phyloP scores from a whole-genome alignment of 2,797 vertebrate genomes.

The Sebastes cheni region DNA sequence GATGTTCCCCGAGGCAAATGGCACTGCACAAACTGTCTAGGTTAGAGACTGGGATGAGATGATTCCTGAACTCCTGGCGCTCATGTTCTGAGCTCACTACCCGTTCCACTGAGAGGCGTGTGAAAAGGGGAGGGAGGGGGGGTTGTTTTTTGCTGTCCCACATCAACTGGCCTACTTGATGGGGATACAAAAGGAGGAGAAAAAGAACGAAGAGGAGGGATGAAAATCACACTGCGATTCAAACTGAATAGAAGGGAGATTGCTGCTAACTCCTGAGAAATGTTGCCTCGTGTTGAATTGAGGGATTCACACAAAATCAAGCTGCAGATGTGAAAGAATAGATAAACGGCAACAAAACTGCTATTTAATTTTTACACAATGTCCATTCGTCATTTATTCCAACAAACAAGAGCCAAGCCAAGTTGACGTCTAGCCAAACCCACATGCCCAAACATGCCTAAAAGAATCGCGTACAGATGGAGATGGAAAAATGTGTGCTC shows the following conservation, averaged over 20 bases:
- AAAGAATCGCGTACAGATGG: background rate
- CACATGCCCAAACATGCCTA: background rate
- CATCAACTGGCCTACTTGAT: constrained; percentile 76
- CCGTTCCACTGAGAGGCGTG: constrained; percentile 45
- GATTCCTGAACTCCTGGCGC: constrained; percentile 45
- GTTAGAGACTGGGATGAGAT: constrained; percentile 42
- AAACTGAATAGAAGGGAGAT: constrained; percentile 22
- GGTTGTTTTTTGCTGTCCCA: constrained; percentile 53
- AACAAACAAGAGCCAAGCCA: background rate
- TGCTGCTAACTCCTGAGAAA: constrained; percentile 3
- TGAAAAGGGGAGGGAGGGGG: background rate
- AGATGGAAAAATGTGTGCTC: background rate
- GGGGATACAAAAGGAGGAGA: constrained; percentile 34
- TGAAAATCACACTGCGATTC: constrained; percentile 25
- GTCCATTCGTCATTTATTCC: background rate
- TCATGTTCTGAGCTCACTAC: constrained; percentile 21
- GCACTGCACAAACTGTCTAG: constrained; percentile 41
- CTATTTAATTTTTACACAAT: background rate
- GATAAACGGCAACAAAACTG: background rate
- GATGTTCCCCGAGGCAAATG: constrained; percentile 17
- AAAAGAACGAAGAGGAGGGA: constrained; percentile 6
- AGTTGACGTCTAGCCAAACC: background rate
- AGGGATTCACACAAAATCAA: constrained; percentile 8
- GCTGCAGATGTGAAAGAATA: background rate
- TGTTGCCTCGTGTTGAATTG: constrained; percentile 5